phyloP scores from a whole-genome alignment of 2,888 invertebrate species.

The Drosophila fungiperda region DNA sequence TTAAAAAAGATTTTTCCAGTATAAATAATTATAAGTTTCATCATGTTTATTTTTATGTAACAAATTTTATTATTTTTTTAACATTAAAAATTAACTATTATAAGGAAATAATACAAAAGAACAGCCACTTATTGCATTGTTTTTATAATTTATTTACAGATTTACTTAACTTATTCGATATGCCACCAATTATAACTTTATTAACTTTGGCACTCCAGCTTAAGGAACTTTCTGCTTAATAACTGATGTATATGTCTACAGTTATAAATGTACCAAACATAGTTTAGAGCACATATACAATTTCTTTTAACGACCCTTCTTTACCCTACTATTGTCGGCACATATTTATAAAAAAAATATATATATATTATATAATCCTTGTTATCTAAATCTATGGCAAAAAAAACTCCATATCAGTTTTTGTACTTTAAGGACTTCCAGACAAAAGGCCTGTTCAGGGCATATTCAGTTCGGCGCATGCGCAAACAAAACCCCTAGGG shows the following conservation, averaged over 20 bases:
- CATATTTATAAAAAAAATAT: neutral
- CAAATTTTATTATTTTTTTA: neutral
- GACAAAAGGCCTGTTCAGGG: constrained; percentile 36
- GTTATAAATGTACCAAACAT: neutral
- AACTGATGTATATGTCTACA: neutral
- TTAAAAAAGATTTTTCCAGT: neutral
- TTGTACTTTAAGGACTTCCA: constrained; percentile 25
- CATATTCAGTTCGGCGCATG: constrained; percentile 56
- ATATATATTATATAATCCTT: neutral
- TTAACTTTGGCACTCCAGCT: neutral
- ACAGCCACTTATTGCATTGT: neutral
- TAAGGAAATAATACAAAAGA: neutral
- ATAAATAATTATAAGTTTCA: neutral
- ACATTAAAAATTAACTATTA: too few species aligned
- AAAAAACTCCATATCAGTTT: neutral
- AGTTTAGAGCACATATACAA: neutral
- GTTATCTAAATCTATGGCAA: constrained; percentile 3
- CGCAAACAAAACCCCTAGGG: constrained; percentile 32
- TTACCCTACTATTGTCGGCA: neutral
- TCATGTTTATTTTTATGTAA: neutral
- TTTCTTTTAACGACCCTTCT: neutral
- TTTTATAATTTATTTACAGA: neutral
- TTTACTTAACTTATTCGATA: neutral
- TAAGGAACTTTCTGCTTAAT: neutral
- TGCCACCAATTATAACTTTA: neutral